Evolutionary conservation across 2,888 invertebrate genomes (phyloP).

Genomic region (Listrodromus nycthemerus): DNA sequence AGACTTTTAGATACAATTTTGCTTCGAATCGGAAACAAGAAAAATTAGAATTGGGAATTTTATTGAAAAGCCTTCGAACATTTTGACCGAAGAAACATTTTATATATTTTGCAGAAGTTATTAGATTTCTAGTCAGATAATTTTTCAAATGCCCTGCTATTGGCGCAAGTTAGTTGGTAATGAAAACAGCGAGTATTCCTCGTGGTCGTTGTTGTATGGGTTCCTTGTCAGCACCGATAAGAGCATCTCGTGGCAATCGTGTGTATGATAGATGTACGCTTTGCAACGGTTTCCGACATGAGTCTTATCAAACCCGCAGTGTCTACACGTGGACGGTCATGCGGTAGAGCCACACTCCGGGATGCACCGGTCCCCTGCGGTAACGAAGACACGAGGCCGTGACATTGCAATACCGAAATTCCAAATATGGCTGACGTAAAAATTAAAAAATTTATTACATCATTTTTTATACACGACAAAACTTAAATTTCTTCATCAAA

Average conservation of each 20-base stretch:
- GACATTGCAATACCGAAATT: background rate
- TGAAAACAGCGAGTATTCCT: background rate
- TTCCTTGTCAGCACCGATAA: slow-evolving; percentile 24
- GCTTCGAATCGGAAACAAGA: too few relatives aligned
- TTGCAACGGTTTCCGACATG: slow-evolving; percentile 18
- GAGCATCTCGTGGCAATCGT: slow-evolving; percentile 20
- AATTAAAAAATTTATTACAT: too few relatives aligned
- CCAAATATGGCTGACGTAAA: background rate
- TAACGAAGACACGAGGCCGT: background rate
- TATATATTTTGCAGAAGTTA: too few relatives aligned
- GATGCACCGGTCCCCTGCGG: background rate
- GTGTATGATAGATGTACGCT: slow-evolving; percentile 10
- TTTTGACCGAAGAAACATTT: too few relatives aligned
- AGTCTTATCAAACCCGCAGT: slow-evolving; percentile 29
- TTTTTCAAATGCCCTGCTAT: too few relatives aligned
- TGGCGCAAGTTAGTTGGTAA: background rate
- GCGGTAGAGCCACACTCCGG: background rate
- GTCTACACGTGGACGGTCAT: background rate
- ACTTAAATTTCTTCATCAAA: too few relatives aligned
- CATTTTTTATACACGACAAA: too few relatives aligned
- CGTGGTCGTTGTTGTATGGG: slow-evolving; percentile 18
- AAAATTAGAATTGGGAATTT: too few relatives aligned
- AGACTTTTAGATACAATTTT: too few relatives aligned
- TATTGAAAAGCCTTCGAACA: too few relatives aligned
- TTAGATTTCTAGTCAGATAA: too few relatives aligned